phyloP scores from a whole-genome alignment of 2,113 vertebrate species.

The Patagioenas fasciata region DNA sequence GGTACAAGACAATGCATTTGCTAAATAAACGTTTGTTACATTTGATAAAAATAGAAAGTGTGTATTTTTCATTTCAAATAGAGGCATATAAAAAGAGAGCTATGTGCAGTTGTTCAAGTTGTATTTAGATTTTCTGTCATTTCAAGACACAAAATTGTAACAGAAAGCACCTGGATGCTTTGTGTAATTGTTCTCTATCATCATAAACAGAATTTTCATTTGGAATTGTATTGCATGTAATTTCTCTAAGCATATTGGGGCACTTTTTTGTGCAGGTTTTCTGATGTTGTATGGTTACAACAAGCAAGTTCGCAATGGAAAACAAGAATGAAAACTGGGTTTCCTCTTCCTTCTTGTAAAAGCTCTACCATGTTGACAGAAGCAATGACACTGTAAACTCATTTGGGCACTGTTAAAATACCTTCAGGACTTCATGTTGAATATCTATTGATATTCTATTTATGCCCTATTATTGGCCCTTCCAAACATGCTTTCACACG shows the following conservation, averaged over 20 bases:
- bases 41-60: background rate
- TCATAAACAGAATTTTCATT: background rate
- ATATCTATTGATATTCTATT: background rate
- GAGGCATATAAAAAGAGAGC: background rate
- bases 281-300: background rate
- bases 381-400: background rate
- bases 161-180: conserved; percentile 6
- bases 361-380: background rate
- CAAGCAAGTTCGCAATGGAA: background rate
- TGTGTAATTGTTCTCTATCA: background rate
- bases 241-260: background rate
- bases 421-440: background rate
- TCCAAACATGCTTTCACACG: background rate
- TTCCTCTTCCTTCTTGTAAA: background rate
- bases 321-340: background rate
- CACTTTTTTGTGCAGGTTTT: background rate
- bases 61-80: background rate
- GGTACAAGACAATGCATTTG: background rate
- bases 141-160: background rate
- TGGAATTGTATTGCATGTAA: background rate
- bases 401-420: background rate
- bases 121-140: background rate
- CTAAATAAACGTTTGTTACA: background rate
- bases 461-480: background rate
- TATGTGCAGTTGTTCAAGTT: background rate